phyloP scores from a whole-genome alignment of 2,113 vertebrate species.

The Pseudorectes ferrugineus region DNA sequence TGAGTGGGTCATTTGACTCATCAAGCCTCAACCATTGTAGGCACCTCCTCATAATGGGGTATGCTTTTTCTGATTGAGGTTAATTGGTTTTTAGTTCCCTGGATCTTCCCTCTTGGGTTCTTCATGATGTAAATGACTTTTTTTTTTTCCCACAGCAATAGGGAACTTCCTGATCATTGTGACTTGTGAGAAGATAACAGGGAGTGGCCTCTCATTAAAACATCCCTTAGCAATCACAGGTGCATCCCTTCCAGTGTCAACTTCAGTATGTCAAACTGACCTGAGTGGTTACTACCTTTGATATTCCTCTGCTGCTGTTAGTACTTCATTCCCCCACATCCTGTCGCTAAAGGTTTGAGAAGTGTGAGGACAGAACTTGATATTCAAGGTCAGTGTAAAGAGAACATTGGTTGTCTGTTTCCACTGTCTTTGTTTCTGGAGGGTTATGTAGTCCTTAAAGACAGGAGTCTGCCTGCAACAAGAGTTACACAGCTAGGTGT shows the following conservation, averaged over 20 bases:
- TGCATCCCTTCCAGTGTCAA: background rate
- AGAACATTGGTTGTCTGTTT: background rate
- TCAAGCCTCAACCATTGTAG: background rate
- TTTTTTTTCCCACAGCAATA: background rate
- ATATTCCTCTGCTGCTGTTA: background rate
- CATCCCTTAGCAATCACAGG: background rate
- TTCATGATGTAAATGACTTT: background rate
- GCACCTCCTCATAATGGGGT: accelerated
- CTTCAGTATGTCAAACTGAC: background rate
- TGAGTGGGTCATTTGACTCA: background rate
- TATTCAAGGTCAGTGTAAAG: background rate
- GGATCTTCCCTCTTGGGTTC: background rate
- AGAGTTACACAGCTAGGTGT: background rate
- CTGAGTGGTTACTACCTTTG: background rate
- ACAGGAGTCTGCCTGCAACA: background rate
- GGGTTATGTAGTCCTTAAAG: background rate
- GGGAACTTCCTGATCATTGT: background rate
- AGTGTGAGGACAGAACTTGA: background rate
- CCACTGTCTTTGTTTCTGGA: background rate
- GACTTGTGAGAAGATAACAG: background rate
- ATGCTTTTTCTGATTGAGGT: background rate
- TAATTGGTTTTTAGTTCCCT: background rate
- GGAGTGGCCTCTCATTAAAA: background rate
- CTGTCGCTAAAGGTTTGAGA: background rate
- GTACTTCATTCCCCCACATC: background rate